Percentiles rank a stretch among this genome's conserved stretches.
These are phyloP conservation scores for Fulmarus glacialis DNA, from an alignment of 2,113 vertebrate genomes.

Conservation along the genomic window DNA sequence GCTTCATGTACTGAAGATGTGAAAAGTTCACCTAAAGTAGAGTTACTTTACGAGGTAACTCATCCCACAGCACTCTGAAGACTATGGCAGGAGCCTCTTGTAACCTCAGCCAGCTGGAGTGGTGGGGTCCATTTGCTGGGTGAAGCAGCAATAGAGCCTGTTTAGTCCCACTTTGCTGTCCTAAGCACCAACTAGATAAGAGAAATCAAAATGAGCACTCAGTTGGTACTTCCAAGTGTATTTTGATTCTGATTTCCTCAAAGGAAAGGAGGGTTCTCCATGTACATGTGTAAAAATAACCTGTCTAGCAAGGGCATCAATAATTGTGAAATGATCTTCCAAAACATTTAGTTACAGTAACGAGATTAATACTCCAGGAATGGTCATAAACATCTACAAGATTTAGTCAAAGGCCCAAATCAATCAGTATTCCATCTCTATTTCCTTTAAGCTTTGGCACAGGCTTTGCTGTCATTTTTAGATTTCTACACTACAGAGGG, in stretches of 20 bases:
- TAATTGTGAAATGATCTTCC: neutral
- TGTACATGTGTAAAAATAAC: neutral
- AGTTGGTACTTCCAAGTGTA: neutral
- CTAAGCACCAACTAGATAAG: neutral
- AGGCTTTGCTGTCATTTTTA: neutral
- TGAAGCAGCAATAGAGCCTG: neutral
- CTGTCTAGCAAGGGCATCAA: neutral
- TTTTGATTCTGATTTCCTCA: neutral
- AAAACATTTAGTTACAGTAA: neutral
- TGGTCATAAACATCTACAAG: neutral
- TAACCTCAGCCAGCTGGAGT: neutral
- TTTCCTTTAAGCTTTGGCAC: neutral
- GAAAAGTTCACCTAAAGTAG: neutral
- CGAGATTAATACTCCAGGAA: neutral
- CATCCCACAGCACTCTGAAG: neutral
- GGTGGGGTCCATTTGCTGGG: neutral
- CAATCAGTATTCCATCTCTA: neutral
- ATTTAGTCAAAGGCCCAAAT: neutral
- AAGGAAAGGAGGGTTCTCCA: neutral
- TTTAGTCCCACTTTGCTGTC: neutral
- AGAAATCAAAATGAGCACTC: neutral
- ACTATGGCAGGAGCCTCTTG: neutral
- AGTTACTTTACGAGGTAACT: neutral
- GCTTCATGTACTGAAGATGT: neutral
- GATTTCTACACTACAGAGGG: neutral